Percentiles rank a stretch among this genome's conserved stretches.
These are phyloP conservation scores for Nannoperca australis DNA, from an alignment of 2,797 vertebrate species.

Conservation along the genomic window DNA sequence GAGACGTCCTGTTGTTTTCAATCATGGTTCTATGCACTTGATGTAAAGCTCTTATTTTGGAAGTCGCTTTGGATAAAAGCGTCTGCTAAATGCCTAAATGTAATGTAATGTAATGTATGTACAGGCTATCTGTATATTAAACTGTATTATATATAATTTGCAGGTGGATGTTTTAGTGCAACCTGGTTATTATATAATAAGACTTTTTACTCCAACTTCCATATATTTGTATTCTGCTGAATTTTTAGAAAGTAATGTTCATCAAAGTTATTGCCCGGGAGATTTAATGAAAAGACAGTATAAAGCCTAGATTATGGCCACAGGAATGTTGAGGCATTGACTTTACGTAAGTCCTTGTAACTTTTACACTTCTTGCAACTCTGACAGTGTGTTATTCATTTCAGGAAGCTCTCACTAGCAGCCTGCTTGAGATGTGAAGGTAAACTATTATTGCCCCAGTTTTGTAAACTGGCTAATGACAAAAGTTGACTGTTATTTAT, in stretches of 20 bases:
- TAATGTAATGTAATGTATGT: too few species aligned
- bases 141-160: not conserved
- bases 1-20: too few species aligned
- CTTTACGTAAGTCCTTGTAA: constrained; percentile 1
- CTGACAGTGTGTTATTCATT: constrained; percentile 5
- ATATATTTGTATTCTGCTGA: not conserved
- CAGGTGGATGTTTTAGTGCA: not conserved
- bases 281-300: not conserved
- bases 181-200: not conserved
- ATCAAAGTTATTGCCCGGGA: not conserved
- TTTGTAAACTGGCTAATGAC: constrained; percentile 54
- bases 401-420: constrained; percentile 11
- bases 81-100: too few species aligned
- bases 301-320: not conserved
- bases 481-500: constrained; percentile 52
- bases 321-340: not conserved
- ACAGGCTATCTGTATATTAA: not conserved
- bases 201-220: not conserved
- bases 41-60: too few species aligned
- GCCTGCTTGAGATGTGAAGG: constrained; percentile 21
- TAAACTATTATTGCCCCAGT: constrained; percentile 15
- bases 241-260: not conserved
- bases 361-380: not conserved
- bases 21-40: too few species aligned
- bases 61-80: too few species aligned